Conservation (phyloP, 2,797 vertebrate genomes). For the Xenopus petersii region DNA sequence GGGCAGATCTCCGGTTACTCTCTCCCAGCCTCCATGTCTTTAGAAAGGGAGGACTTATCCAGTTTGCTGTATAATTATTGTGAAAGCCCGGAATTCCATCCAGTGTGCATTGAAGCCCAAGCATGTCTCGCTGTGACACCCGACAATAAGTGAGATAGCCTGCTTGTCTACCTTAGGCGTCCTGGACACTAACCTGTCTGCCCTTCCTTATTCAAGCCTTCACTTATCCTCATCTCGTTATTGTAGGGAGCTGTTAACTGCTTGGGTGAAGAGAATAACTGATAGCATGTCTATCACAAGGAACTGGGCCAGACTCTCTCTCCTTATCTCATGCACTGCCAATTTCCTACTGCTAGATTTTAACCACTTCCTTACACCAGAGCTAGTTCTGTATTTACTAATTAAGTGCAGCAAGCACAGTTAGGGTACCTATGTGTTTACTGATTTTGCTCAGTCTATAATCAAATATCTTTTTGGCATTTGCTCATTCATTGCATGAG, state of each 20-base stretch:
- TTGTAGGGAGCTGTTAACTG: constrained; percentile 31
- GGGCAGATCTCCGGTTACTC: constrained; percentile 36
- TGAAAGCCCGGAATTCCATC: constrained; percentile 35
- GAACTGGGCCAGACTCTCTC: constrained; percentile 25
- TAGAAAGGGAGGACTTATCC: constrained; percentile 21
- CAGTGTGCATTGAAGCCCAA: constrained; percentile 27
- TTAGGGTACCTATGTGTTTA: no score
- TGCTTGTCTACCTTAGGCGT: constrained; percentile 35
- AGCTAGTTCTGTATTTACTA: background rate
- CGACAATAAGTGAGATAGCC: constrained; percentile 33
- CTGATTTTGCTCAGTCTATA: no score
- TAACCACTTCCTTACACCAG: constrained; percentile 18
- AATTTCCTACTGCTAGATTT: constrained; percentile 10
- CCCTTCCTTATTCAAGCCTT: constrained; percentile 38
- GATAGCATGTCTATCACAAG: constrained; percentile 35
- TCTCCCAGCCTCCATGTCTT: constrained; percentile 26
- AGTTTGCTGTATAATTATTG: constrained; percentile 40
- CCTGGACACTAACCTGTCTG: constrained; percentile 42
- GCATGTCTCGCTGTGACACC: constrained; percentile 35
- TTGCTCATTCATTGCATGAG: no score
- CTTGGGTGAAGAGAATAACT: constrained; percentile 24
- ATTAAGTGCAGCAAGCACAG: no score
- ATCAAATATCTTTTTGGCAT: no score
- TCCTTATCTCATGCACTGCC: constrained; percentile 9
- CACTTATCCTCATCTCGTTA: constrained; percentile 32